Evolutionary conservation across 1,140 invertebrate genomes (phyloP).

Genomic region (Hypothenemus hampei): DNA sequence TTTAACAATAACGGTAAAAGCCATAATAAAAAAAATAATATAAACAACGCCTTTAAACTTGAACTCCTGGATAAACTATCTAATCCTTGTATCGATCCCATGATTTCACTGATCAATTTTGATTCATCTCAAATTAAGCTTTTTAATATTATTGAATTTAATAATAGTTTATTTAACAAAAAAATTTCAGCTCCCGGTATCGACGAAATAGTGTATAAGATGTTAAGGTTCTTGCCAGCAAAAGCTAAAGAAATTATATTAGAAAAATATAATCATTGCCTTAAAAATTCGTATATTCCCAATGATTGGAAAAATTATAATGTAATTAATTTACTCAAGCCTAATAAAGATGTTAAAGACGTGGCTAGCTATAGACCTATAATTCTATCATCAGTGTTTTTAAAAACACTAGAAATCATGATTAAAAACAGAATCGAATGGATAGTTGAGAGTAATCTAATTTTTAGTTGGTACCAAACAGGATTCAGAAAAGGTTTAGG

Average conservation of each 20-base stretch:
- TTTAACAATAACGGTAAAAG: constrained; percentile 1
- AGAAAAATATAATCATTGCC: background rate
- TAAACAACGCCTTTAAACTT: background rate
- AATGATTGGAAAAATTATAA: constrained; percentile 5
- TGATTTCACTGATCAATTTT: background rate
- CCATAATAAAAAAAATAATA: background rate
- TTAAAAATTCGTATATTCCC: background rate
- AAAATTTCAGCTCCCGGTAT: background rate
- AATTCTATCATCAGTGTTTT: constrained; percentile 3
- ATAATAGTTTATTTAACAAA: background rate
- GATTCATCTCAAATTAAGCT: background rate
- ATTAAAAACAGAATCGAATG: constrained; percentile 7
- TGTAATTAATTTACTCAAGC: constrained; percentile 1
- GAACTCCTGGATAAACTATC: constrained; percentile 1
- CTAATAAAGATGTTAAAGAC: background rate
- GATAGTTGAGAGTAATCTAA: background rate
- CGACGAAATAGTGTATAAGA: constrained; percentile 7
- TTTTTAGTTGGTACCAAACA: background rate
- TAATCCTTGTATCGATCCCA: background rate
- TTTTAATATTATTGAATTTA: background rate
- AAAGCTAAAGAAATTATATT: constrained; percentile 1
- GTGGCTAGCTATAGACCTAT: constrained; percentile 5
- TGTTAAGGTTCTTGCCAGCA: constrained; percentile 8
- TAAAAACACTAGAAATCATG: constrained; percentile 6
- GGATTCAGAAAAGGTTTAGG: background rate